A percentile compares a stretch with the other conserved stretches of the same genome.
Conservation (phyloP, 2,113 vertebrate species). For the Saguinus imperator region DNA sequence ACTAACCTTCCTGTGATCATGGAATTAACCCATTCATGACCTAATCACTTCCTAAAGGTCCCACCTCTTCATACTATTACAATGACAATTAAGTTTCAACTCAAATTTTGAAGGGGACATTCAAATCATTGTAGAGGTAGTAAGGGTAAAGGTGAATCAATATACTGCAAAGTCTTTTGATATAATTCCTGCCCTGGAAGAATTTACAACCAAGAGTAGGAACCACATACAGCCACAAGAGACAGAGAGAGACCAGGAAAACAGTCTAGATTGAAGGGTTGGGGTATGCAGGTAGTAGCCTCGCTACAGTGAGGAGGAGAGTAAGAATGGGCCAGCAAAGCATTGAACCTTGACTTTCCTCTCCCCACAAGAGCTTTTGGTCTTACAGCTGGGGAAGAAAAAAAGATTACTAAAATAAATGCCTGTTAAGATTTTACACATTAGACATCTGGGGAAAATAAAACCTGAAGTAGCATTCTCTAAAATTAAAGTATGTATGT, state of each 20-base stretch:
- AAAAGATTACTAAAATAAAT: background rate
- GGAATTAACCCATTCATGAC: background rate
- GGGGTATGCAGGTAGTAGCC: background rate
- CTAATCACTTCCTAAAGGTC: background rate
- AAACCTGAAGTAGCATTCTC: background rate
- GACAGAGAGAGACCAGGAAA: background rate
- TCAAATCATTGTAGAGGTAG: background rate
- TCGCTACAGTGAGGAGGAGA: background rate
- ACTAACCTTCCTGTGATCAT: background rate
- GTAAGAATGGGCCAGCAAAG: background rate
- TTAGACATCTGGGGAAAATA: slow-evolving; percentile 53
- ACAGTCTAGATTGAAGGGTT: background rate
- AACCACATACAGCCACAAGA: background rate
- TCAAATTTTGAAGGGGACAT: background rate
- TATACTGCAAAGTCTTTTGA: slow-evolving; percentile 2
- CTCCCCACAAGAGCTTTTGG: background rate
- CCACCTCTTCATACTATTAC: background rate
- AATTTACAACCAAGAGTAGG: background rate
- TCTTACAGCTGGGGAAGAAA: background rate
- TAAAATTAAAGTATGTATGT: slow-evolving; percentile 36
- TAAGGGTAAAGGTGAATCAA: background rate
- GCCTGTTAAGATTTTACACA: slow-evolving; percentile 15
- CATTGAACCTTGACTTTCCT: background rate
- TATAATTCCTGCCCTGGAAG: background rate
- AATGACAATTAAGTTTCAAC: background rate